Evolutionary conservation across 2,888 invertebrate species (phyloP).

Genomic region (Gibbula magus): DNA sequence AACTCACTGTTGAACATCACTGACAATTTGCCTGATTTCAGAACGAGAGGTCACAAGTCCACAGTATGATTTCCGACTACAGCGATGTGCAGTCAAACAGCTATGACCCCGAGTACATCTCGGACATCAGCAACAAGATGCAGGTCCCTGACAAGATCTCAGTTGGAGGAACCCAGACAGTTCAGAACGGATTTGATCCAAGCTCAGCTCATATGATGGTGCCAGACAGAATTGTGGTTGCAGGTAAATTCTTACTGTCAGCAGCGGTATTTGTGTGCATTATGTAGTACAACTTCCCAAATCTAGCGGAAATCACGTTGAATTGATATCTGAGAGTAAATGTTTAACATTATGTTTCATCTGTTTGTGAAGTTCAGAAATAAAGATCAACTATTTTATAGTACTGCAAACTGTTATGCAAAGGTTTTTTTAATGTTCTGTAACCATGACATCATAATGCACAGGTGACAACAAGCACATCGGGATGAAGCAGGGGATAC

Average conservation of each 20-base stretch:
- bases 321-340: too few relatives aligned
- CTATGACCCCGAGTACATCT: conserved; percentile 84
- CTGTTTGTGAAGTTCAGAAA: background rate
- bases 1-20: background rate
- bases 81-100: conserved; percentile 70
- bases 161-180: conserved; percentile 77
- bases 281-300: too few relatives aligned
- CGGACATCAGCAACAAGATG: conserved; percentile 88
- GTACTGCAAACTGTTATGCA: background rate
- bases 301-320: too few relatives aligned
- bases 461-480: conserved; percentile 68
- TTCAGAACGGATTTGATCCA: background rate
- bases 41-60: conserved; percentile 36
- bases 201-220: conserved; percentile 83
- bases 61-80: conserved; percentile 66
- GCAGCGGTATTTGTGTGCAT: too few relatives aligned
- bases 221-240: conserved; percentile 92
- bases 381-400: background rate
- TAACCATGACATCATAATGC: conserved; percentile 32
- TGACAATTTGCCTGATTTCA: background rate
- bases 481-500: conserved; percentile 57
- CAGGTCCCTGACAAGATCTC: conserved; percentile 87
- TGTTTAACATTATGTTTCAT: too few relatives aligned
- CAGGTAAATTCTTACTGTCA: conserved; percentile 80
- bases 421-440: background rate